Evolutionary conservation across 2,113 vertebrate genomes (phyloP).

Genomic region (Mastomys natalensis): DNA sequence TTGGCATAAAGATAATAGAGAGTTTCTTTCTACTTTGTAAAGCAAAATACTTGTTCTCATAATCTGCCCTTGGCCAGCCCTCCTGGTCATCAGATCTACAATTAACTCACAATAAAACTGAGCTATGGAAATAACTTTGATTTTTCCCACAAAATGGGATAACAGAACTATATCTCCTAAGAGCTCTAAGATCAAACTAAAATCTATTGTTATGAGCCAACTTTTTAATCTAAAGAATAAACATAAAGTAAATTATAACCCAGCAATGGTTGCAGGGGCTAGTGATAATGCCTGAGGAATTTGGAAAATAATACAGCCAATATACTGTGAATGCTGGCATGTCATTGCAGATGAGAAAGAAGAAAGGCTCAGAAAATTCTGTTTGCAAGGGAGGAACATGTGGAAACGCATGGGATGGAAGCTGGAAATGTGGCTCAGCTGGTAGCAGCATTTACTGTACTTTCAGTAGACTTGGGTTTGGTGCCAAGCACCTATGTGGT

Average conservation of each 20-base stretch:
- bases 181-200: not conserved
- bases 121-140: not conserved
- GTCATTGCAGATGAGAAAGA: not conserved
- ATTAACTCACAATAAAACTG: not conserved
- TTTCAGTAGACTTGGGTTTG: not conserved
- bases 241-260: not conserved
- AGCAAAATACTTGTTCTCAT: not conserved
- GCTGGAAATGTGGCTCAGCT: not conserved
- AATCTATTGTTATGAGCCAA: not conserved
- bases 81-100: not conserved
- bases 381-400: not conserved
- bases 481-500: not conserved
- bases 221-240: not conserved
- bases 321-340: not conserved
- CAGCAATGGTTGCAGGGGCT: not conserved
- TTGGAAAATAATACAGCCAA: not conserved
- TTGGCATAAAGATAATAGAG: not conserved
- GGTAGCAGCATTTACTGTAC: not conserved
- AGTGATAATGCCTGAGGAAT: not conserved
- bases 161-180: not conserved
- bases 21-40: not conserved
- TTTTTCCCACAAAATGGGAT: not conserved
- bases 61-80: too few relatives aligned
- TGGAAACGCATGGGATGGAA: too few relatives aligned
- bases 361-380: not conserved